These are phyloP conservation scores for Meteorus colon DNA, from an alignment of 2,888 invertebrate genomes.

Conservation along the genomic window DNA sequence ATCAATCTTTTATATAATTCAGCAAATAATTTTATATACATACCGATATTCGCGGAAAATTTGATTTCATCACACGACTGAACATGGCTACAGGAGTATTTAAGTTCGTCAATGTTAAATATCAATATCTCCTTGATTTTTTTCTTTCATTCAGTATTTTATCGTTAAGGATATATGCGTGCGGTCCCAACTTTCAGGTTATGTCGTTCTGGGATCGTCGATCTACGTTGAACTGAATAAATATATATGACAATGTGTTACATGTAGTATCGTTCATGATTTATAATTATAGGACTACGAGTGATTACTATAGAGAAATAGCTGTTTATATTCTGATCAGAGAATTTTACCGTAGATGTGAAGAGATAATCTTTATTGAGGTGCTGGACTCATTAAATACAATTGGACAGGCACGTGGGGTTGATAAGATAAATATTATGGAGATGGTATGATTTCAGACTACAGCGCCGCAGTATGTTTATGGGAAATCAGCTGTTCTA, in stretches of 20 bases:
- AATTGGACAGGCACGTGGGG: no score
- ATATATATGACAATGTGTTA: not conserved
- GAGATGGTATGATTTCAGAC: not conserved
- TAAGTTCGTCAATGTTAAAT: no score
- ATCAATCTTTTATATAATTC: not conserved
- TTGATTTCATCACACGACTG: constrained; percentile 58
- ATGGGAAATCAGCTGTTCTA: not conserved
- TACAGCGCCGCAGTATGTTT: not conserved
- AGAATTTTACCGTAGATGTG: not conserved
- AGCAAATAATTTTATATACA: constrained; percentile 46
- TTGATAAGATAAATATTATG: no score
- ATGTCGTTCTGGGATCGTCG: not conserved
- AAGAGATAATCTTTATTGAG: not conserved
- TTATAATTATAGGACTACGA: not conserved
- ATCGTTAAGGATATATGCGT: not conserved
- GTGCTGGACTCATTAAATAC: not conserved
- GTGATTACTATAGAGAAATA: not conserved
- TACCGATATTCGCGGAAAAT: constrained; percentile 67
- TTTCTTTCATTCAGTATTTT: not conserved
- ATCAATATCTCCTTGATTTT: no score
- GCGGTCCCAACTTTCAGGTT: not conserved
- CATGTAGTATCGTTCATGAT: not conserved
- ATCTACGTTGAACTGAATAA: not conserved
- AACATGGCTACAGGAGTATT: constrained; percentile 59
- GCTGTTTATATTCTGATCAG: not conserved